Conservation (phyloP, 2,888 invertebrate genomes). For the Nephrotoma flavescens region DNA sequence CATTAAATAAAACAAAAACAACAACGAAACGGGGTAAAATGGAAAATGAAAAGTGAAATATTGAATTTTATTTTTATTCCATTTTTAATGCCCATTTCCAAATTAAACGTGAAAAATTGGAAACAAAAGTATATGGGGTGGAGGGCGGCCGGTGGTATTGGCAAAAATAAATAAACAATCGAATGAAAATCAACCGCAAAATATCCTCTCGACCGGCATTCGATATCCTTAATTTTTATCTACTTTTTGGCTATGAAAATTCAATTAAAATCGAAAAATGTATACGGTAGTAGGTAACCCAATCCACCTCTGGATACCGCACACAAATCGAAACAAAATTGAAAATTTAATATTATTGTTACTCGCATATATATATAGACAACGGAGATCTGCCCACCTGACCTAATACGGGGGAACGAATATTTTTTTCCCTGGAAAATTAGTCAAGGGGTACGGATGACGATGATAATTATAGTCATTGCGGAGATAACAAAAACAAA, state of each 20-base stretch:
- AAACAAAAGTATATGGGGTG: not conserved
- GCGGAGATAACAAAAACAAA: not conserved
- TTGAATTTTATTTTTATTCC: not conserved
- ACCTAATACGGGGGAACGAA: not conserved
- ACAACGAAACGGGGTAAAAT: not conserved
- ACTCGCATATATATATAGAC: not conserved
- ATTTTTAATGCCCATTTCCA: not conserved
- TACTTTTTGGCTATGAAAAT: not conserved
- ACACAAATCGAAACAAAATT: not conserved
- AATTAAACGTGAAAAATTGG: not conserved
- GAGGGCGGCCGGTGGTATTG: not conserved
- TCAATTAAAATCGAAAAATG: not conserved
- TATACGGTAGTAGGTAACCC: not conserved
- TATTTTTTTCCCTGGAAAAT: not conserved
- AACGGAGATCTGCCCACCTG: not conserved
- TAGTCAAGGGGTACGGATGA: not conserved
- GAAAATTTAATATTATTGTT: not conserved
- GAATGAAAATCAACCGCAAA: not conserved
- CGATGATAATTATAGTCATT: not conserved
- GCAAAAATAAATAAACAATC: not conserved
- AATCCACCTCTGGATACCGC: not conserved
- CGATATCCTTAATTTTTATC: not conserved
- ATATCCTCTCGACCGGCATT: not conserved
- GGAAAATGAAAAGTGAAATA: not conserved
- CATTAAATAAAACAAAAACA: not conserved